Evolutionary conservation across 2,888 invertebrate species (phyloP).

Genomic region (Eurytoma adleriae): DNA sequence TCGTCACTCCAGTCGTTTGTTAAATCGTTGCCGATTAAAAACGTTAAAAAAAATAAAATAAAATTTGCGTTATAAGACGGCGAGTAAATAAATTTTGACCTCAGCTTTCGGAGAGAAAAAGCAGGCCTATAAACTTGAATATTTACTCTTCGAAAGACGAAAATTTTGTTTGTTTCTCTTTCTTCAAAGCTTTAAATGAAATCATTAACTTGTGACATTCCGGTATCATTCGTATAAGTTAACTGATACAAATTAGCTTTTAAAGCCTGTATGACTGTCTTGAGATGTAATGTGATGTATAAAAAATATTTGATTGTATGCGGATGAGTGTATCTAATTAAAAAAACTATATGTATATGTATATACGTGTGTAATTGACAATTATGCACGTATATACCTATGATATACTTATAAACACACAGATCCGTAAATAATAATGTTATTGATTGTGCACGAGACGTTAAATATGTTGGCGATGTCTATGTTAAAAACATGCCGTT

Average conservation of each 20-base stretch:
- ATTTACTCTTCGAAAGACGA: conserved; percentile 53
- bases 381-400: conserved; percentile 38
- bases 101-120: conserved; percentile 36
- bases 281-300: conserved; percentile 50
- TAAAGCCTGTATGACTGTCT: conserved; percentile 58
- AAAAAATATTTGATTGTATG: conserved; percentile 31
- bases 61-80: conserved; percentile 21
- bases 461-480: conserved; percentile 60
- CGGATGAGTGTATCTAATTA: conserved; percentile 43
- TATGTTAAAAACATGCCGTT: conserved; percentile 69
- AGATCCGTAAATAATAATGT: conserved; percentile 63
- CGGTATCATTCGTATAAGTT: conserved; percentile 69
- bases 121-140: conserved; percentile 55
- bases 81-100: conserved; percentile 33
- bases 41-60: conserved; percentile 12
- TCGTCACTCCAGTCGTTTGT: conserved; percentile 38
- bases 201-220: conserved; percentile 72
- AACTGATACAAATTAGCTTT: conserved; percentile 68
- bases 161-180: conserved; percentile 47
- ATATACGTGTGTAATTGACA: conserved; percentile 44
- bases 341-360: conserved; percentile 35
- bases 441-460: conserved; percentile 69
- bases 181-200: conserved; percentile 59
- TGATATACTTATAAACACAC: conserved; percentile 44
- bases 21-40: conserved; percentile 27